Percentiles rank a stretch among this genome's conserved stretches.
Conservation (phyloP, 2,888 invertebrate genomes). For the Pandemis heparana region DNA sequence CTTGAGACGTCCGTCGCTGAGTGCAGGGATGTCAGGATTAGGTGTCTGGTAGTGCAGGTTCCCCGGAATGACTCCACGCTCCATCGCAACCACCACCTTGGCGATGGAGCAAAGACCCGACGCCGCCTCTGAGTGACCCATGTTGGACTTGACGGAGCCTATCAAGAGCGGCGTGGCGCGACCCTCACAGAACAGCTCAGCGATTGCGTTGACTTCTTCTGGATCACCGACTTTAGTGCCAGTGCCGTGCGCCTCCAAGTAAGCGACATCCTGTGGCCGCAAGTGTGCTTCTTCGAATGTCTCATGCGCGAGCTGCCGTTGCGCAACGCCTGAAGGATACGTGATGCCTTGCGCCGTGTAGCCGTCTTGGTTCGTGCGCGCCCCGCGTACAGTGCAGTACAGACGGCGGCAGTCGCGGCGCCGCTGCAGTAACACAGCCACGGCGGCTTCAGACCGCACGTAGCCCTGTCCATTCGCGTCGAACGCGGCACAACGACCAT, state of each 20-base stretch:
- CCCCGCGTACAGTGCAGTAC: conserved; percentile 95
- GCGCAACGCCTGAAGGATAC: conserved; percentile 92
- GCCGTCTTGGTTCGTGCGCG: conserved; percentile 97
- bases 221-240: conserved; percentile 96
- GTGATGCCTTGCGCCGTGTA: conserved; percentile 96
- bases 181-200: conserved; percentile 95
- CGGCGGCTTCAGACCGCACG: conserved; percentile 95
- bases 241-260: conserved; percentile 99
- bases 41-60: conserved; percentile 90
- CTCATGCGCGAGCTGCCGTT: conserved; percentile 87
- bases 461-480: conserved; percentile 96
- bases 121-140: conserved; percentile 99
- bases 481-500: conserved; percentile 83
- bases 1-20: background rate
- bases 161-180: conserved; percentile 93
- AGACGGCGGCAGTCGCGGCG: conserved; percentile 90
- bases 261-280: conserved; percentile 93
- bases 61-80: conserved; percentile 93
- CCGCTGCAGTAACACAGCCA: conserved; percentile 93
- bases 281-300: conserved; percentile 94
- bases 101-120: conserved; percentile 96
- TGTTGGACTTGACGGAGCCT: conserved; percentile 99
- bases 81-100: conserved; percentile 98
- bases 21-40: background rate
- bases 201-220: conserved; percentile 88